A percentile compares a stretch with the other conserved stretches of the same genome.
Conservation (phyloP, 2,113 vertebrate species). For the Istiophorus platypterus region DNA sequence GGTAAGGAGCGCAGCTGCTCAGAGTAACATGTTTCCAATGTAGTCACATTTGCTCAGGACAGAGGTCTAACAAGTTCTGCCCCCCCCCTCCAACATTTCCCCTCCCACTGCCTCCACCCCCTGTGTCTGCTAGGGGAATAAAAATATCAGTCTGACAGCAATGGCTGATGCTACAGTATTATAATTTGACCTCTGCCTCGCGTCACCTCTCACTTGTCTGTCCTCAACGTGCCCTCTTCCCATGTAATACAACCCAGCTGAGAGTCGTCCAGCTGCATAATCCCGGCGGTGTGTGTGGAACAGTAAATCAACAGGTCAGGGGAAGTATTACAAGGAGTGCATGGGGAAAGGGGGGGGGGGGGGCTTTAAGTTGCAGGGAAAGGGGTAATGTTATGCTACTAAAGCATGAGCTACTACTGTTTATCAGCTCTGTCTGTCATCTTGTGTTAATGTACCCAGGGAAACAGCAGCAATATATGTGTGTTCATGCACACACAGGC, state of each 20-base stretch:
- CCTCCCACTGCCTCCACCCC: background rate
- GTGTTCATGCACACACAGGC: background rate
- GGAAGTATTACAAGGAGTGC: conserved; percentile 67
- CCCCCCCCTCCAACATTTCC: background rate
- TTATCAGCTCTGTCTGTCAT: conserved; percentile 74
- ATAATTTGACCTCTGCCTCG: conserved; percentile 35
- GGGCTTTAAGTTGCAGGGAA: conserved; percentile 55
- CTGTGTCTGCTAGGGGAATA: conserved; percentile 29
- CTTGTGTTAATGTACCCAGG: conserved; percentile 59
- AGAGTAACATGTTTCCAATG: conserved; percentile 43
- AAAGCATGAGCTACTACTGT: conserved; percentile 80
- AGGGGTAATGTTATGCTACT: conserved; percentile 70
- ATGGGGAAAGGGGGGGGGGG: background rate
- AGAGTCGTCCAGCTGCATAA: conserved; percentile 73
- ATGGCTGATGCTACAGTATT: conserved; percentile 50
- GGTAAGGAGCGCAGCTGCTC: conserved; percentile 50
- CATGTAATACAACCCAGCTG: conserved; percentile 63
- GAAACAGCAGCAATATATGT: conserved; percentile 23
- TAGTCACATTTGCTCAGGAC: conserved; percentile 63
- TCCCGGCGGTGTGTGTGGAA: conserved; percentile 62
- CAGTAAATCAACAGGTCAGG: conserved; percentile 80
- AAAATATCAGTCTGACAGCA: conserved; percentile 67
- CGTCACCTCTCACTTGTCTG: conserved; percentile 57
- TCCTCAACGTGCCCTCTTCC: conserved; percentile 24
- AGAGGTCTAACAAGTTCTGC: conserved; percentile 48